Evolutionary conservation across 64 coral and sea anemone species (phyloP).

Genomic region (Porites australiensis): DNA sequence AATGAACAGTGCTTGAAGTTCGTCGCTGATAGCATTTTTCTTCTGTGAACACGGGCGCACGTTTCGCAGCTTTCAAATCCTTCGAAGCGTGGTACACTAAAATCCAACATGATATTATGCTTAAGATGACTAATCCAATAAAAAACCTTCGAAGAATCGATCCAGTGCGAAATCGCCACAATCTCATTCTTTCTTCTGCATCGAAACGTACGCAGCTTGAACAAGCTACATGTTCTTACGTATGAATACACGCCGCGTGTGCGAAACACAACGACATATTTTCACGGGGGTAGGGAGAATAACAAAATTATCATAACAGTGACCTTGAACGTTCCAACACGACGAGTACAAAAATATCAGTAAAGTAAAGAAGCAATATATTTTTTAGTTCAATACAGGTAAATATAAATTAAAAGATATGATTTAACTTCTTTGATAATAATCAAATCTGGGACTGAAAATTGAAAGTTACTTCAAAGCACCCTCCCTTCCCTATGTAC

Average conservation of each 20-base stretch:
- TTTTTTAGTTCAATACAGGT: too few species aligned
- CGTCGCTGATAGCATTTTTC: conserved; percentile 57
- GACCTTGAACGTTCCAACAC: too few species aligned
- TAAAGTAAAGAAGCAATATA: too few species aligned
- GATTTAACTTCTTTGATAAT: too few species aligned
- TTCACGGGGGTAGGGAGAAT: neutral
- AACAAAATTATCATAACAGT: neutral
- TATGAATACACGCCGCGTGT: neutral
- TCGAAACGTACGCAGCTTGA: neutral
- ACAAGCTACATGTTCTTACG: neutral
- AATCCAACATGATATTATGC: conserved; percentile 78
- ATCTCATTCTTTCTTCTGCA: conserved; percentile 61
- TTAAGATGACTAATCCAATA: conserved; percentile 54
- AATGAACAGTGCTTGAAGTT: neutral
- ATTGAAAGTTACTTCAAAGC: too few species aligned
- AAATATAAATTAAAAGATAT: too few species aligned
- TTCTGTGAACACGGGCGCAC: conserved; percentile 13
- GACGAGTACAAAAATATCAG: too few species aligned
- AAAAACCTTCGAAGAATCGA: conserved; percentile 58
- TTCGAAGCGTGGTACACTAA: conserved; percentile 73
- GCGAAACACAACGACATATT: neutral
- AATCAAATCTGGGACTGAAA: too few species aligned
- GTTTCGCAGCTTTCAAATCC: conserved; percentile 13
- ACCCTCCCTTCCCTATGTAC: too few species aligned
- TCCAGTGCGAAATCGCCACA: conserved; percentile 70